A percentile compares a stretch with the other conserved stretches of the same genome.
Evolutionary conservation across 2,113 vertebrate species (phyloP).

Genomic region (Antechinus stuartii): DNA sequence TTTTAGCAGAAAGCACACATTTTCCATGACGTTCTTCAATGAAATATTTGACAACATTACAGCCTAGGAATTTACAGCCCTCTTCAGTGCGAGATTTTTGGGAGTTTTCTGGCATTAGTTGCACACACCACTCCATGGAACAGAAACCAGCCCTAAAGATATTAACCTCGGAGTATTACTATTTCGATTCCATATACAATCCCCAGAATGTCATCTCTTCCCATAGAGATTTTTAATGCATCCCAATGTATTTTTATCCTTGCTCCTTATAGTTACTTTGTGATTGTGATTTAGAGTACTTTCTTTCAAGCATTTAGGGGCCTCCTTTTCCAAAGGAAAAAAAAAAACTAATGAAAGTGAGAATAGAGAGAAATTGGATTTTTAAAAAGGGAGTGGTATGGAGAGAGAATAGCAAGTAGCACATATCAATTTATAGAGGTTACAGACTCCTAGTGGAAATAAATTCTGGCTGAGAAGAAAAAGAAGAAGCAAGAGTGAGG

Average conservation of each 20-base stretch:
- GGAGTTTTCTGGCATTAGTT: conserved; percentile 74
- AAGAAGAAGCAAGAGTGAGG: background rate
- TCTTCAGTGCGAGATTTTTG: conserved; percentile 83
- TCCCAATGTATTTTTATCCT: conserved; percentile 44
- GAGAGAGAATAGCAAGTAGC: too few species aligned
- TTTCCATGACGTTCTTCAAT: conserved; percentile 93
- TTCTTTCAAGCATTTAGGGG: background rate
- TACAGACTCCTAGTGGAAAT: background rate
- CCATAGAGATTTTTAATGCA: conserved; percentile 61
- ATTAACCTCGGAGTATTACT: background rate
- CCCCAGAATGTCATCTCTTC: conserved; percentile 8
- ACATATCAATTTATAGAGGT: fast-evolving
- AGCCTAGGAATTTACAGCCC: conserved; percentile 89
- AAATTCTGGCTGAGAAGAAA: background rate
- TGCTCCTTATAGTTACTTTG: background rate
- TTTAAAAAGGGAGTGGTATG: background rate
- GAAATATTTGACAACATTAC: conserved; percentile 90
- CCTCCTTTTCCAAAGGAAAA: background rate
- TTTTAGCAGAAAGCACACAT: conserved; percentile 81
- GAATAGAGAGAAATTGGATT: too few species aligned
- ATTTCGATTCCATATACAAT: background rate
- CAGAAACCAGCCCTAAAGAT: conserved; percentile 39
- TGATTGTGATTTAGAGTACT: background rate
- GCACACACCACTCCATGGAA: background rate
- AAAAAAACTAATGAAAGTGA: fast-evolving